Conservation (phyloP, 1,140 invertebrate genomes). For the Drosophila orosa region DNA sequence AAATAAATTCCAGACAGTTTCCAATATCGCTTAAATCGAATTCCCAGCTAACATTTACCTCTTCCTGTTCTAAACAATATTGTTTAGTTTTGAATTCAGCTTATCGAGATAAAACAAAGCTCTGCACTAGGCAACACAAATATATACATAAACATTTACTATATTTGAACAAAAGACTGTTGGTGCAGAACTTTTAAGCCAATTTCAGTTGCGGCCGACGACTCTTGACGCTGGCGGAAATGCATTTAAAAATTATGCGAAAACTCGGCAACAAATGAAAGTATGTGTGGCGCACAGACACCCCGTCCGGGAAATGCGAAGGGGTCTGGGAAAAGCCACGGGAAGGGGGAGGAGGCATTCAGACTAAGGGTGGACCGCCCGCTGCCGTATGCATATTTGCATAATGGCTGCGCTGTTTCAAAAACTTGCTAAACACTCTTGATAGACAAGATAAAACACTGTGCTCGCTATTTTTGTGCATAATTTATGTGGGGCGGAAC, state of each 20-base stretch:
- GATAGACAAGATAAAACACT: conserved; percentile 83
- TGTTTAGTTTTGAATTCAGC: background rate
- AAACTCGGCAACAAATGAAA: conserved; percentile 65
- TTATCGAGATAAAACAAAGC: conserved; percentile 17
- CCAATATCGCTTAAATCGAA: background rate
- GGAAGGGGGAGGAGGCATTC: background rate
- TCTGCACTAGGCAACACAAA: conserved; percentile 1
- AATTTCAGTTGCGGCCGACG: conserved; percentile 55
- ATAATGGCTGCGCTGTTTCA: conserved; percentile 80
- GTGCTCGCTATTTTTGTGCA: conserved; percentile 76
- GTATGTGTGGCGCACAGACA: conserved; percentile 32
- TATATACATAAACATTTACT: background rate
- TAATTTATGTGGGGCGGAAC: conserved; percentile 67
- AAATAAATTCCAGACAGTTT: background rate
- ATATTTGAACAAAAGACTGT: background rate
- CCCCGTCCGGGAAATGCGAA: conserved; percentile 6
- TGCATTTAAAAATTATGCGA: conserved; percentile 75
- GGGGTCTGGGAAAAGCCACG: background rate
- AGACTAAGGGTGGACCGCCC: conserved; percentile 32
- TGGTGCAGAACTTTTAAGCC: conserved; percentile 45
- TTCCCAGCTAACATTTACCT: background rate
- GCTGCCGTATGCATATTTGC: conserved; percentile 78
- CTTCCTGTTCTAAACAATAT: background rate
- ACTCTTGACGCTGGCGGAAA: conserved; percentile 59
- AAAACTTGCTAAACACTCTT: conserved; percentile 83